Conservation (phyloP, 2,113 vertebrate genomes). For the Istiophorus platypterus region DNA sequence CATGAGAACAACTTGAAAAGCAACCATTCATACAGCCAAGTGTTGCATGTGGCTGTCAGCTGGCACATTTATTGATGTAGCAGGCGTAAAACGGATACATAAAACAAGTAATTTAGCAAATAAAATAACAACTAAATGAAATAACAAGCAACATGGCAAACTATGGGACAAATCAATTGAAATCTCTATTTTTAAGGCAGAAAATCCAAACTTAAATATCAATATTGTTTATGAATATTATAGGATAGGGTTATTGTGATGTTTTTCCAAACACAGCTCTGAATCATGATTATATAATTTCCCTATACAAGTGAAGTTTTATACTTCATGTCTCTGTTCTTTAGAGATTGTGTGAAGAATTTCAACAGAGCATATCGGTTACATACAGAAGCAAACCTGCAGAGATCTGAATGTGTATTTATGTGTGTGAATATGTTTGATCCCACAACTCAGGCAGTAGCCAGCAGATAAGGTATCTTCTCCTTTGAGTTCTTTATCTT, state of each 20-base stretch:
- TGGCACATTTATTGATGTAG: too few species aligned
- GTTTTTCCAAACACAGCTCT: not conserved
- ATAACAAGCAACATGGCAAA: too few species aligned
- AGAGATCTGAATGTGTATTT: conserved; percentile 30
- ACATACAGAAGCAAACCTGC: conserved; percentile 30
- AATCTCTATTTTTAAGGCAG: too few species aligned
- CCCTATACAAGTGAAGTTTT: not conserved
- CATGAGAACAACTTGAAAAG: too few species aligned
- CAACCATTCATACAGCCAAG: too few species aligned
- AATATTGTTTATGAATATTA: not conserved
- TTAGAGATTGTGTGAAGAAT: conserved; percentile 14
- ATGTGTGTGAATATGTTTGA: conserved; percentile 61
- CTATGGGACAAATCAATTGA: too few species aligned
- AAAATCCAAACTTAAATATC: too few species aligned
- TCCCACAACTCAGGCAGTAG: conserved; percentile 76
- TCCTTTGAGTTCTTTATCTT: conserved; percentile 74
- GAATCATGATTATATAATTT: not conserved
- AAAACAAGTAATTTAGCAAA: too few species aligned
- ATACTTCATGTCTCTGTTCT: not conserved
- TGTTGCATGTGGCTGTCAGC: too few species aligned
- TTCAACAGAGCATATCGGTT: conserved; percentile 23
- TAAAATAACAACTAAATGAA: too few species aligned
- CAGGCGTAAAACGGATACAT: too few species aligned
- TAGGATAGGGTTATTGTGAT: not conserved
- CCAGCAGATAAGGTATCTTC: conserved; percentile 79